Evolutionary conservation across 1,140 invertebrate genomes (phyloP), one percentile per base, ranked within the genome.

Genomic region (Protaetia brevitarsis): DNA sequence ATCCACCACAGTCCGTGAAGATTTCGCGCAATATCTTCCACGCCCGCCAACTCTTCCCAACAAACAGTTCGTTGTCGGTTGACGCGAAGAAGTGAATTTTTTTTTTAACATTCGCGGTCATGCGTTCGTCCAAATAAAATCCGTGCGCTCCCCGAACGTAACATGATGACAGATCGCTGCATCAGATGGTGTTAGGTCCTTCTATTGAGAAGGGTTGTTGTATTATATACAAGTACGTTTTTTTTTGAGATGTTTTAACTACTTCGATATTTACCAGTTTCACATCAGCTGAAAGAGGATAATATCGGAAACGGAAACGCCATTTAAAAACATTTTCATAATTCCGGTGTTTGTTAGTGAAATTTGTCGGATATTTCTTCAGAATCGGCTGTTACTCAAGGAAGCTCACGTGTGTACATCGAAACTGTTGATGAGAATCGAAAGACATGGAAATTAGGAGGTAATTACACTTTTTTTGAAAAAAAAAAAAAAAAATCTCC

Each of bases 401-500:
- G n/a, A 41, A 16, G 19, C 37, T 13, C 13, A 23, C 13, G 19
- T 51, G 11, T 51, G 41, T 11, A 8, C 16, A 51, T 21, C 41
- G 31, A n/a, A 29, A 59, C 27, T 59, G 57, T 1, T 16, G n/a
- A n/a, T 10, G 8, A 59, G 30, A 29, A 31, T 28, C 30, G 26
- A 59, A 29, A n/a, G n/a, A n/a, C n/a, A 59, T 29, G 57, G 26
- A 59, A 59, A 19, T 28, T 31, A 29, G 57, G n/a, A 59, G 26
- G 57, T 29, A 59, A 21, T 59, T 31, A 19, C 13, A 5, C 28
- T n/a, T 13, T 7, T 7, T 58, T 59, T 21, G 11, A 51, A 0
- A 29, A 59, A 8, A 29, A 29, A 64, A 0, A 65, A 65, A 65
- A 65, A 58, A 27, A n/a, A 7, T 23, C 57, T 66, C 57, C 57